Evolutionary conservation across 2,113 vertebrate species (phyloP).

Genomic region (Tinamus guttatus): DNA sequence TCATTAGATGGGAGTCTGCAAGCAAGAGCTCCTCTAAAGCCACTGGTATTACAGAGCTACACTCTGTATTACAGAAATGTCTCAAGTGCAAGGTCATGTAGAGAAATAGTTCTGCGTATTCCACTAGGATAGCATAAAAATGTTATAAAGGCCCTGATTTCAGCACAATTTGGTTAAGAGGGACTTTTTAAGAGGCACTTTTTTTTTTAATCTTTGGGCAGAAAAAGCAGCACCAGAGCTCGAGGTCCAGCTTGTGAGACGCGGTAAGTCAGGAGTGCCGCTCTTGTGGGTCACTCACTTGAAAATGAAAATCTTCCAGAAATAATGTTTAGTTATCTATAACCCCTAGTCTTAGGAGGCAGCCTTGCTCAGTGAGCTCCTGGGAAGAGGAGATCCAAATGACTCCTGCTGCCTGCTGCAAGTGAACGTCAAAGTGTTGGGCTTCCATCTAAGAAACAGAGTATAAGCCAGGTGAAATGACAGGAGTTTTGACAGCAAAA

Average conservation of each 20-base stretch:
- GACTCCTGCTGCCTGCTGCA: not conserved
- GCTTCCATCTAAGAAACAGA: not conserved
- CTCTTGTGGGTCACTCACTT: not conserved
- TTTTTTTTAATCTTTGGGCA: not conserved
- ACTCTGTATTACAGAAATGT: not conserved
- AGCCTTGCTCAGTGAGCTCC: not conserved
- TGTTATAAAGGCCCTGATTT: not conserved
- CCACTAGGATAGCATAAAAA: not conserved
- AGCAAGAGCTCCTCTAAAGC: not conserved
- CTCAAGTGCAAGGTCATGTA: not conserved
- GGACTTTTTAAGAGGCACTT: not conserved
- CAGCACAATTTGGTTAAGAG: not conserved
- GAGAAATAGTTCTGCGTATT: not conserved
- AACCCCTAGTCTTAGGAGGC: not conserved
- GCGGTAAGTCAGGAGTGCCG: accelerated
- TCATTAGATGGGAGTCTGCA: not conserved
- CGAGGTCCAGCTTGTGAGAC: not conserved
- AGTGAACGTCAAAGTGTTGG: accelerated
- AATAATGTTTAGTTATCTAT: not conserved
- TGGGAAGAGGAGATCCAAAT: not conserved
- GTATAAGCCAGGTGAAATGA: not conserved
- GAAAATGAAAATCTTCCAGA: not conserved
- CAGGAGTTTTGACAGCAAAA: not conserved
- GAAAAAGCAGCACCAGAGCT: not conserved
- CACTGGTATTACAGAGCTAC: not conserved